A percentile compares a stretch with the other conserved stretches of the same genome.
Conservation (phyloP, 2,888 invertebrate species). For the Rhopalosiphum nymphaeae region DNA sequence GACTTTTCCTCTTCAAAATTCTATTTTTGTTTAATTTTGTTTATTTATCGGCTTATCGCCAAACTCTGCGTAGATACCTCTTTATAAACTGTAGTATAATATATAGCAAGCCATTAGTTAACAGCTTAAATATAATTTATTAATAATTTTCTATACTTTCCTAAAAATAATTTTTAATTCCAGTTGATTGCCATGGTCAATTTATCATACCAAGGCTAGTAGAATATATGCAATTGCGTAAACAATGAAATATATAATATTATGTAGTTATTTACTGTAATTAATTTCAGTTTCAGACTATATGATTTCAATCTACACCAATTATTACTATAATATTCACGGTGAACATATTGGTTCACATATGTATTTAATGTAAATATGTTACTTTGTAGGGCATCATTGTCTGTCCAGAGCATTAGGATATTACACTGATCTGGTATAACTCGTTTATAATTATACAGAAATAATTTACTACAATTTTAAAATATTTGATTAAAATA, state of each 20-base stretch:
- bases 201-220: not conserved
- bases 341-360: not conserved
- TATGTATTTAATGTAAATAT: not conserved
- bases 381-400: not conserved
- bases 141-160: not conserved
- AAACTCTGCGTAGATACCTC: not conserved
- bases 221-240: not conserved
- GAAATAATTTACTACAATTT: not conserved
- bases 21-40: constrained; percentile 29
- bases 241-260: not conserved
- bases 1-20: constrained; percentile 13
- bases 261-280: not conserved
- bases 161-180: not conserved
- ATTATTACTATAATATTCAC: not conserved
- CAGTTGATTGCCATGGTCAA: not conserved
- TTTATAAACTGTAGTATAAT: not conserved
- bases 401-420: not conserved
- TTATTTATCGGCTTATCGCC: not conserved
- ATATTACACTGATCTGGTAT: not conserved
- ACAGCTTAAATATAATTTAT: not conserved
- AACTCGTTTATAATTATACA: not conserved
- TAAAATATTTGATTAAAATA: not conserved
- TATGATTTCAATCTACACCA: not conserved
- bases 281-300: not conserved
- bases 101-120: not conserved